Evolutionary conservation across 2,888 invertebrate genomes (phyloP).

Genomic region (Pristionchus japonicus): DNA sequence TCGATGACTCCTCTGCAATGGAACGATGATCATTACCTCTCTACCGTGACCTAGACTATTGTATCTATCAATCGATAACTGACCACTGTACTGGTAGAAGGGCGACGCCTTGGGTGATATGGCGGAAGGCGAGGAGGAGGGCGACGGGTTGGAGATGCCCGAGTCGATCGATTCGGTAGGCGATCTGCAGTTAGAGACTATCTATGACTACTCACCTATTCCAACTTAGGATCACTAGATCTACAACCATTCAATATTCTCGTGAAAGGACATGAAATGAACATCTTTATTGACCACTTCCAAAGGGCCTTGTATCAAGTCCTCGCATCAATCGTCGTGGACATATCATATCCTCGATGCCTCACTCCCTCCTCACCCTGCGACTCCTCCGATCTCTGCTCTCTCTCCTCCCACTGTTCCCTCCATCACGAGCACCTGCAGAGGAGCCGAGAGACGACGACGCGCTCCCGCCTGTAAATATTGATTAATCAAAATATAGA

Average conservation of each 20-base stretch:
- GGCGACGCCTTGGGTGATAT: conserved; percentile 47
- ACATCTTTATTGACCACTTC: neutral
- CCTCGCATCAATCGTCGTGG: neutral
- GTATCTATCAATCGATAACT: conserved; percentile 33
- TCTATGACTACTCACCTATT: neutral
- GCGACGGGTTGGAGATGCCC: conserved; percentile 3
- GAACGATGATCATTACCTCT: neutral
- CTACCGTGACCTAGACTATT: no score
- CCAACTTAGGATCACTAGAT: neutral
- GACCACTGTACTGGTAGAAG: conserved; percentile 50
- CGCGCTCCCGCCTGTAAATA: conserved; percentile 12
- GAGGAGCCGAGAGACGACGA: conserved; percentile 33
- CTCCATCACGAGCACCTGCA: conserved; percentile 22
- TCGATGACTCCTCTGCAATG: conserved; percentile 31
- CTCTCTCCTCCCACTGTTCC: neutral
- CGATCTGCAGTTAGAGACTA: neutral
- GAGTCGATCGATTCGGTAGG: conserved; percentile 21
- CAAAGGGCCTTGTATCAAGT: no score
- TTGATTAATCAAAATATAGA: no score
- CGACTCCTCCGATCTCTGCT: neutral
- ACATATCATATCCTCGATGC: no score
- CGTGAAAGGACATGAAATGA: no score
- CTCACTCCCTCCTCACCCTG: neutral
- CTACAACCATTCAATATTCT: neutral
- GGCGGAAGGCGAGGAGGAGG: conserved; percentile 9